Base-by-base conservation (phyloP, 2,113 vertebrate genomes). In the Steatornis caripensis region DNA sequence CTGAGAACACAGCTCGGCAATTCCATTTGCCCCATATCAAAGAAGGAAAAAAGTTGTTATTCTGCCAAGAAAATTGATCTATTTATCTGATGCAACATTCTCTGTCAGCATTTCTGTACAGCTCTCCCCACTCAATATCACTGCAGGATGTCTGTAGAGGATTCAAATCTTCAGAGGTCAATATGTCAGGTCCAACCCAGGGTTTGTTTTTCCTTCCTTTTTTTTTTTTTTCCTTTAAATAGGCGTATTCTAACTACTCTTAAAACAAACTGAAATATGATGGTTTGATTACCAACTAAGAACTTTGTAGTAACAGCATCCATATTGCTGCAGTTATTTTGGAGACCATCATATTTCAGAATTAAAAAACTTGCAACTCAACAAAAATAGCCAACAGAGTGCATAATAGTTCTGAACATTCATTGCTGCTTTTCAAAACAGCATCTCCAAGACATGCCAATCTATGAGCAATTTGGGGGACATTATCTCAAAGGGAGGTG, bases 41-140 rank as follows among this genome's bases (percentile, higher is more conserved):
- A 90, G 90, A 36, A 71, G 66, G 84, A 75, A 81, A 84, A 95
- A 89, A 46, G 90, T 61, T 95, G 93, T 84, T 95, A 69, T 87
- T 95, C 78, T 95, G 87, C 89, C 90, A 93, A 75, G 94, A 89
- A 96, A 96, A 95, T 54, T 36, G 90, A 96, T 95, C 85, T 93
- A 74, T 95, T 96, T 94, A 93, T 95, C 90, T 96, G 70, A 84
- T 90, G 61, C 64, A 86, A 72, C 16, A 1, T 61, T 81, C 55
- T 55, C 66, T 61, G 90, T 91, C 84, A 93, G 84, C 88, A 71
- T 79, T 89, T 86, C 49, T 83, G 30, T 24, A 45, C 45, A 37
- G 39, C 16, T 66, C 41, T 78, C 61, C 48, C 53, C 41, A 60
- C 39, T 79, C 74, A 58, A 61, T 86, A 90, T 61, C 62, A 36